Percentiles rank a stretch among this genome's conserved stretches.
phyloP scores from a whole-genome alignment of 2,888 invertebrate genomes.

The Meliscaeva auricollis region DNA sequence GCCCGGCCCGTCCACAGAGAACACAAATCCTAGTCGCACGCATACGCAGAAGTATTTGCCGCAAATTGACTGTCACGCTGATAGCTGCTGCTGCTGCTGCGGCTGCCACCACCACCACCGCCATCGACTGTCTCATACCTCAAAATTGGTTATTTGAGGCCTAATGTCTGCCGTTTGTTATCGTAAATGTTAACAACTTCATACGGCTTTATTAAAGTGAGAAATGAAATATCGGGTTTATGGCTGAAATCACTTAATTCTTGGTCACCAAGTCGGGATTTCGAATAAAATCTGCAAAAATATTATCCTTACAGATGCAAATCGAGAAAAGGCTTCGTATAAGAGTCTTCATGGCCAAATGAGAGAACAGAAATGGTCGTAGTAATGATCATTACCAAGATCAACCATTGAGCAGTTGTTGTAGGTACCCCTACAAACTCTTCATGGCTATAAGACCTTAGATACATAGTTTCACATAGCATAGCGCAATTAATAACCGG shows the following conservation, averaged over 20 bases:
- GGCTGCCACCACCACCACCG: slow-evolving; percentile 29
- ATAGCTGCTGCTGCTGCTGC: slow-evolving; percentile 28
- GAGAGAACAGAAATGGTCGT: background rate
- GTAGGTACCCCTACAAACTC: background rate
- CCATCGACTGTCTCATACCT: slow-evolving; percentile 66
- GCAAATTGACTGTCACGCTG: slow-evolving; percentile 61
- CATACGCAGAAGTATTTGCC: slow-evolving; percentile 34
- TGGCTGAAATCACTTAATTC: slow-evolving; percentile 76
- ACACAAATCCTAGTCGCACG: slow-evolving; percentile 30
- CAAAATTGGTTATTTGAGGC: slow-evolving; percentile 74
- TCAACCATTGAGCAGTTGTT: background rate
- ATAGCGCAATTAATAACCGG: slow-evolving; percentile 57
- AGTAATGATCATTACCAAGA: background rate
- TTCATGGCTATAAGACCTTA: slow-evolving; percentile 10
- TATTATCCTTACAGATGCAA: slow-evolving; percentile 58
- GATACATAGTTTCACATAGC: slow-evolving; percentile 17
- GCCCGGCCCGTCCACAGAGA: background rate
- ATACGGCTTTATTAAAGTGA: slow-evolving; percentile 76
- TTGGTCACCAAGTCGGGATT: slow-evolving; percentile 48
- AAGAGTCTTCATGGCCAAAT: background rate
- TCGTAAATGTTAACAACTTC: slow-evolving; percentile 75
- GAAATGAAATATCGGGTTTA: slow-evolving; percentile 76
- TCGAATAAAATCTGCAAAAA: slow-evolving; percentile 66
- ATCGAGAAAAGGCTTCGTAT: slow-evolving; percentile 34
- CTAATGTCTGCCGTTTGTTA: slow-evolving; percentile 71